Base-by-base conservation (phyloP, 1,140 invertebrate species). In the Ladona fulva region DNA sequence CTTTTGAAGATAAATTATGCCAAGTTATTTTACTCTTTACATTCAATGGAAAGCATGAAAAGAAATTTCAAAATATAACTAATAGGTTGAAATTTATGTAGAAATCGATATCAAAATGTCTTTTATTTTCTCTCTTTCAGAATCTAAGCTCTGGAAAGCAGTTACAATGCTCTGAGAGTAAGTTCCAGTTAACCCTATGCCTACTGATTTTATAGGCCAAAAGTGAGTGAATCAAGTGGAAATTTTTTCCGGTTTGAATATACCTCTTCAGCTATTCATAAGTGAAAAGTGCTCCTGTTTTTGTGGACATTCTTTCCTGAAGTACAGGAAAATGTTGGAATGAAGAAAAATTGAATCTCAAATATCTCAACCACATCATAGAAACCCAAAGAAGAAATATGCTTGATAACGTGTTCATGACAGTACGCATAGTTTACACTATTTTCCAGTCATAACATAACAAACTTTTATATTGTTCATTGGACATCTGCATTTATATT, bases 401-500 rank as follows among this genome's bases (percentile, higher is more conserved):
- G 52, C 52, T 22, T 66, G n/a, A 66, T 66, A 22, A 66, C 16
- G 52, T 66, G 52, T 66, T 66, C 52, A 66, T 66, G 52, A 66
- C 52, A 66, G 52, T 22, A 66, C n/a, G 52, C 52, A 66, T 66
- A 66, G 52, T 66, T 66, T 3, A 66, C 14, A 16, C 14, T 66
- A 66, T 66, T 66, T 66, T 66, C 52, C 52, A 66, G 52, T 66
- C 52, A 37, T 66, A 66, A 22, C 52, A 66, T 66, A 6, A 66
- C 52, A 66, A 66, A 22, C n/a, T 66, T 66, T 66, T 22, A 66
- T 66, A 66, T 66, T 66, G n/a, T 66, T 66, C n/a, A 66, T 66
- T 12, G 16, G 52, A 66, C 52, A 19, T 6, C n/a, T 16, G 52
- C 52, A 66, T 66, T 66, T 66, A 66, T 66, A 66, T 66, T 22